A percentile compares a stretch with the other conserved stretches of the same genome.
Conservation (phyloP, 2,797 vertebrate genomes). For the Dipus sagitta region DNA sequence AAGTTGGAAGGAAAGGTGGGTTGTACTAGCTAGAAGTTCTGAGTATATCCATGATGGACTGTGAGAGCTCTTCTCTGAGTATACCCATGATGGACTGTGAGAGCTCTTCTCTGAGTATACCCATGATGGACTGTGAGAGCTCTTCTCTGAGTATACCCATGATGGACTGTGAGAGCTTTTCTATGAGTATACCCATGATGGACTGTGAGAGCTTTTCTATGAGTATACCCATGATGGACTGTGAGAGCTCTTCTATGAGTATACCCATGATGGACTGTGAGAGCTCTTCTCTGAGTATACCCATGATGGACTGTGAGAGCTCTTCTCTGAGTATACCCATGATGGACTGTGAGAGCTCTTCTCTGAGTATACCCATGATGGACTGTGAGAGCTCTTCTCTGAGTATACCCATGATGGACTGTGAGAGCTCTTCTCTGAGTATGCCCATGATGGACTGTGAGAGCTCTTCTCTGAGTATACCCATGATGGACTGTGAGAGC, state of each 20-base stretch:
- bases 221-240: background rate
- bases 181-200: too few relatives aligned
- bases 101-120: background rate
- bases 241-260: slow-evolving; percentile 35
- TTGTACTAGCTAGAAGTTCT: background rate
- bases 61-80: slow-evolving; percentile 36
- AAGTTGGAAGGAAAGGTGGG: background rate
- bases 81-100: background rate
- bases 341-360: slow-evolving; percentile 31
- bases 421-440: slow-evolving; percentile 36
- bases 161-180: slow-evolving; percentile 8
- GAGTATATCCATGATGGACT: background rate
- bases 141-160: background rate
- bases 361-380: background rate
- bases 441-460: background rate
- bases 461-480: too few relatives aligned
- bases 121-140: background rate
- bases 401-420: background rate
- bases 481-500: background rate
- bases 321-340: too few relatives aligned
- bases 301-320: background rate
- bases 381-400: slow-evolving; percentile 33
- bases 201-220: slow-evolving; percentile 35
- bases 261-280: background rate
- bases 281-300: background rate